Conservation (phyloP, 2,888 invertebrate species). For the Tineola bisselliella region DNA sequence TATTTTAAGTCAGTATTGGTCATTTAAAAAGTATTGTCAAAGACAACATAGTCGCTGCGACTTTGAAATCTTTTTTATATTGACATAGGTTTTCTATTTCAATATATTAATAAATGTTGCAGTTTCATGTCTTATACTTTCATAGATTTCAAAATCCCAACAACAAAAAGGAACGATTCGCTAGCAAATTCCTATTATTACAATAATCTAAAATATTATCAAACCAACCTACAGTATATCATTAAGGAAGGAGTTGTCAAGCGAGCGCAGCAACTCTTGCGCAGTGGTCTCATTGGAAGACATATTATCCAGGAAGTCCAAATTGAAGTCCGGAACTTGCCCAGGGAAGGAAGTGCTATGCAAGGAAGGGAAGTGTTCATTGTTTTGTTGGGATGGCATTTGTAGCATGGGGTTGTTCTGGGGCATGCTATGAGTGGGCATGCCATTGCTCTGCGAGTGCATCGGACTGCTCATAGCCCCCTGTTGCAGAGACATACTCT, state of each 20-base stretch:
- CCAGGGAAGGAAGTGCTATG: conserved; percentile 59
- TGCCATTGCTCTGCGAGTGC: conserved; percentile 21
- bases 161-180: background rate
- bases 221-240: conserved; percentile 62
- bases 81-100: too few species aligned
- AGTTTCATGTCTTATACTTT: too few species aligned
- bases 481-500: conserved; percentile 69
- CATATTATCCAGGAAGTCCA: conserved; percentile 87
- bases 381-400: conserved; percentile 22
- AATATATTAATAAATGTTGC: too few species aligned
- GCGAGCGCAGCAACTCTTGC: conserved; percentile 83
- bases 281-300: conserved; percentile 81
- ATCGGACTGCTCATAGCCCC: conserved; percentile 25
- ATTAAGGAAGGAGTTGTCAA: conserved; percentile 80
- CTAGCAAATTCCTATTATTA: background rate
- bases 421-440: conserved; percentile 20
- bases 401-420: conserved; percentile 20
- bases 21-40: background rate
- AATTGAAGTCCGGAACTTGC: conserved; percentile 75
- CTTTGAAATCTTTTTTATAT: too few species aligned
- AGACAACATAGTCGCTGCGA: background rate
- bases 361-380: conserved; percentile 35
- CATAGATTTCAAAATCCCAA: too few species aligned
- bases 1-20: background rate
- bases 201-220: too few species aligned